These are phyloP conservation scores for Agrypnus murinus DNA, from an alignment of 2,888 invertebrate species.

Conservation along the genomic window DNA sequence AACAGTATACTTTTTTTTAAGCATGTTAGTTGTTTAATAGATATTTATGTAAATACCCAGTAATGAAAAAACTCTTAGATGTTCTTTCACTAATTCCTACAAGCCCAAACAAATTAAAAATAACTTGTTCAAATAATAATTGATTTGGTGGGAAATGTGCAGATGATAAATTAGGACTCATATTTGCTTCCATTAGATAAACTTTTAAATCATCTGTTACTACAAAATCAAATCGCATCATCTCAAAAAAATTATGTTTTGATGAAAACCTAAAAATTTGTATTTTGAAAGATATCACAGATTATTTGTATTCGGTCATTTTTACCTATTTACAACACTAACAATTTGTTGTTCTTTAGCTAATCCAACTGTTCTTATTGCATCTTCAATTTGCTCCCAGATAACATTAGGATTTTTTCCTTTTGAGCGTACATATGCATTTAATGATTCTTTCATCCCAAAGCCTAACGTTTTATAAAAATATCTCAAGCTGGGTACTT, in stretches of 20 bases:
- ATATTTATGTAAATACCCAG: constrained; percentile 70
- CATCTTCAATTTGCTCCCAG: constrained; percentile 87
- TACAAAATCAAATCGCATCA: constrained; percentile 95
- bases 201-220: constrained; percentile 91
- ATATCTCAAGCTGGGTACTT: constrained; percentile 85
- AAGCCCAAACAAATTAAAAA: constrained; percentile 87
- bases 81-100: constrained; percentile 81
- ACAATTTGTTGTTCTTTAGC: constrained; percentile 83
- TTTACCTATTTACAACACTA: constrained; percentile 72
- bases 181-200: constrained; percentile 95
- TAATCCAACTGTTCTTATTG: constrained; percentile 81
- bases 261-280: constrained; percentile 69
- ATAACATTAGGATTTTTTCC: constrained; percentile 82
- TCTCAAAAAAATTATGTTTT: constrained; percentile 89
- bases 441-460: constrained; percentile 91
- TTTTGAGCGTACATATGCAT: constrained; percentile 80
- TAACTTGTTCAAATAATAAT: constrained; percentile 92
- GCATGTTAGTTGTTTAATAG: no score
- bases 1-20: no score
- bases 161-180: constrained; percentile 98
- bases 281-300: not conserved
- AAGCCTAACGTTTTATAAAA: constrained; percentile 83
- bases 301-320: not conserved
- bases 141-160: constrained; percentile 93
- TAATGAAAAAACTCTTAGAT: constrained; percentile 67